Conservation (phyloP, 2,797 vertebrate genomes). For the Squalus acanthias region DNA sequence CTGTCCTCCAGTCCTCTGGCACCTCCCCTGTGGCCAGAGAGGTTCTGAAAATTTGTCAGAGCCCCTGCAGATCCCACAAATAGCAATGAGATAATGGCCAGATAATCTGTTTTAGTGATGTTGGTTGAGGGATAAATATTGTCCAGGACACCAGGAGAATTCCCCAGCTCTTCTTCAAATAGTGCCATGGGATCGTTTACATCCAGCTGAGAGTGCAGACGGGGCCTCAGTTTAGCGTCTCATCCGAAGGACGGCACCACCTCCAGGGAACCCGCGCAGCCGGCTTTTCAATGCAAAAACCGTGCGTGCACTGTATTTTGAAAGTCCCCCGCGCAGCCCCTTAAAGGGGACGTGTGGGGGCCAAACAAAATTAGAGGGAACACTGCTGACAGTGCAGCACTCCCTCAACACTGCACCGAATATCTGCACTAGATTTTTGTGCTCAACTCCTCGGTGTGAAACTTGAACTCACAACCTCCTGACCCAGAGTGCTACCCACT, state of each 20-base stretch:
- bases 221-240: neutral
- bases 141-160: neutral
- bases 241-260: neutral
- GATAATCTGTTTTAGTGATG: neutral
- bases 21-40: too few species aligned
- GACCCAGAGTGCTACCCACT: neutral
- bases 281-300: too few species aligned
- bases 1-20: too few species aligned
- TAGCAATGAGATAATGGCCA: neutral
- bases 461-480: neutral
- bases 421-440: neutral
- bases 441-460: neutral
- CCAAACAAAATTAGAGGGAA: too few species aligned
- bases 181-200: neutral
- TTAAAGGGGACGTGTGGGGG: too few species aligned
- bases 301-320: too few species aligned
- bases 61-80: neutral
- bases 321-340: too few species aligned
- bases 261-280: too few species aligned
- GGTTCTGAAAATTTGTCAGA: too few species aligned
- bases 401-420: neutral
- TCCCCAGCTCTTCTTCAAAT: neutral
- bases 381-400: too few species aligned
- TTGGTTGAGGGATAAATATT: neutral
- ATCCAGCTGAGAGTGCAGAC: neutral